Conservation (phyloP, 2,888 invertebrate species). For the Lacanobia oleracea region DNA sequence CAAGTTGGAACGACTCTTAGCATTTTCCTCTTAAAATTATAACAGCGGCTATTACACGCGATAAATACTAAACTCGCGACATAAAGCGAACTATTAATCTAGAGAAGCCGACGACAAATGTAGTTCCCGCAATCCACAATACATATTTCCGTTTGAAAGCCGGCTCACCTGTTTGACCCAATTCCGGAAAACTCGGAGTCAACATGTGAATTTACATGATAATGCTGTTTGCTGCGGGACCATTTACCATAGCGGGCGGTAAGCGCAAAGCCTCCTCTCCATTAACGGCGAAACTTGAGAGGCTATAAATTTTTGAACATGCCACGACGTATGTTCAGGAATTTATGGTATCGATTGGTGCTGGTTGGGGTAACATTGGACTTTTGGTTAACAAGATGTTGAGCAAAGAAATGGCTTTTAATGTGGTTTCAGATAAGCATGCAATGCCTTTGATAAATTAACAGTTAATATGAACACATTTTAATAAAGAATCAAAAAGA, state of each 20-base stretch:
- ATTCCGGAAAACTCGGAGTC: conserved; percentile 71
- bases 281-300: conserved; percentile 55
- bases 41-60: conserved; percentile 21
- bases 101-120: conserved; percentile 59
- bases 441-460: no score
- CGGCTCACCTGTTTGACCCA: conserved; percentile 74
- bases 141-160: conserved; percentile 63
- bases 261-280: conserved; percentile 42
- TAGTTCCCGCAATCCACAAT: conserved; percentile 61
- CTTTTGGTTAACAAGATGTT: neutral
- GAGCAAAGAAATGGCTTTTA: neutral
- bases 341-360: conserved; percentile 10
- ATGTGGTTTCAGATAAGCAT: neutral
- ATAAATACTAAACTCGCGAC: conserved; percentile 32
- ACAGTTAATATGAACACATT: no score
- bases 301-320: conserved; percentile 51
- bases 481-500: no score
- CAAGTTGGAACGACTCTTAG: neutral
- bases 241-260: conserved; percentile 71
- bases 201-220: conserved; percentile 83
- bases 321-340: conserved; percentile 19
- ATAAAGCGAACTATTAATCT: conserved; percentile 57
- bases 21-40: conserved; percentile 16
- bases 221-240: conserved; percentile 79
- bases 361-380: conserved; percentile 1